A percentile compares a stretch with the other conserved stretches of the same genome.
phyloP scores from a whole-genome alignment of 2,113 vertebrate genomes.

The Erpornis zantholeuca region DNA sequence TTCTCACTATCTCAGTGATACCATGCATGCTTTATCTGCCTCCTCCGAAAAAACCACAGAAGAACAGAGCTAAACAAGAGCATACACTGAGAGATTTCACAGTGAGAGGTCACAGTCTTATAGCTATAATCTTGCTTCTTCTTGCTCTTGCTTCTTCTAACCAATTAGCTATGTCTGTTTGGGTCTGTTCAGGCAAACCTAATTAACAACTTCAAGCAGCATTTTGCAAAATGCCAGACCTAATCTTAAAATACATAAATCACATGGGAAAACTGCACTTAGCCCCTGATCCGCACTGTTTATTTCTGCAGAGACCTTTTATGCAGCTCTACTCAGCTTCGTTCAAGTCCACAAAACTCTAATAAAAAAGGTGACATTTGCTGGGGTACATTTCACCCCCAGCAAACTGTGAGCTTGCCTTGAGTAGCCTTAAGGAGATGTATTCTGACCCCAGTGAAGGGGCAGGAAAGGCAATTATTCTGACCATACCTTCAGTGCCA shows the following conservation, averaged over 20 bases:
- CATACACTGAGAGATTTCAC: background rate
- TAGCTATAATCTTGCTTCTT: background rate
- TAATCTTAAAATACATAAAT: conserved; percentile 19
- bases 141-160: no score
- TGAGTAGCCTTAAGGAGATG: background rate
- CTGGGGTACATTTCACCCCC: background rate
- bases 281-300: background rate
- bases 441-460: background rate
- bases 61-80: background rate
- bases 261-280: background rate
- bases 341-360: background rate
- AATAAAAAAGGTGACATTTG: background rate
- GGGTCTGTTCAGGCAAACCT: background rate
- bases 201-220: background rate
- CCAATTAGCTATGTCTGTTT: conserved; percentile 3
- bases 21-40: background rate
- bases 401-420: background rate
- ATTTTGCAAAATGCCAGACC: background rate
- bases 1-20: background rate
- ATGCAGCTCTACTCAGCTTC: background rate
- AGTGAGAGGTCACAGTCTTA: background rate
- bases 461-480: background rate
- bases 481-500: background rate
- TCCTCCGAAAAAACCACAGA: rapidly evolving
- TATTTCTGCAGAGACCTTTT: background rate